Conservation (phyloP, 30 jellyfish, hydroid and myxozoan species). For the Pseudorhiza aurosa region DNA sequence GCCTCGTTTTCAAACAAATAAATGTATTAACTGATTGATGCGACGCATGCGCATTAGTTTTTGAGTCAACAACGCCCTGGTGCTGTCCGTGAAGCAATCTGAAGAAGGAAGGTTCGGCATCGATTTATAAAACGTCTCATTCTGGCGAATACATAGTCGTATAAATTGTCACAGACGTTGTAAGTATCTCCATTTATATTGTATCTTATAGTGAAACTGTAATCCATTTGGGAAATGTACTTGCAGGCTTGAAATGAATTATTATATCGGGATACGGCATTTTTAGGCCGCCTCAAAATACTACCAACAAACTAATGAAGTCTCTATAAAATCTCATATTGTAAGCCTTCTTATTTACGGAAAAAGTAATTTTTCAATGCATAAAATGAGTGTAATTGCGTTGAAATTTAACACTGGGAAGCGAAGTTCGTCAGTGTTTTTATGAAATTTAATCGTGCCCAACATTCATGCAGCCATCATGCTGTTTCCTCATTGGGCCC, state of each 20-base stretch:
- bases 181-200: background rate
- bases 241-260: no score
- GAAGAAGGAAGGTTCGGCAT: slow-evolving; percentile 32
- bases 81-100: slow-evolving; percentile 11
- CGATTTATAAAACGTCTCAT: background rate
- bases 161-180: background rate
- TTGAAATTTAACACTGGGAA: no score
- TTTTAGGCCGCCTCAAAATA: no score
- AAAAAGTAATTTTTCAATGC: no score
- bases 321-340: no score
- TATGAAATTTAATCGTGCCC: slow-evolving; percentile 7
- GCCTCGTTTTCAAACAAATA: slow-evolving; percentile 24
- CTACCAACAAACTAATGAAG: no score
- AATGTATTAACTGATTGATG: background rate
- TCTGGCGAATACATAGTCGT: slow-evolving; percentile 3
- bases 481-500: background rate
- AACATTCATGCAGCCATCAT: slow-evolving; percentile 1
- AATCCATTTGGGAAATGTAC: no score
- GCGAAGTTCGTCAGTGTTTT: no score
- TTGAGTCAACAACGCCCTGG: slow-evolving; percentile 78
- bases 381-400: no score
- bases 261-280: no score
- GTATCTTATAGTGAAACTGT: background rate
- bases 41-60: slow-evolving; percentile 53
- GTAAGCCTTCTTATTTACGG: no score